Percentiles rank a stretch among this genome's conserved stretches.
Conservation (phyloP, 2,888 invertebrate species). For the Polydrusus tereticollis region DNA sequence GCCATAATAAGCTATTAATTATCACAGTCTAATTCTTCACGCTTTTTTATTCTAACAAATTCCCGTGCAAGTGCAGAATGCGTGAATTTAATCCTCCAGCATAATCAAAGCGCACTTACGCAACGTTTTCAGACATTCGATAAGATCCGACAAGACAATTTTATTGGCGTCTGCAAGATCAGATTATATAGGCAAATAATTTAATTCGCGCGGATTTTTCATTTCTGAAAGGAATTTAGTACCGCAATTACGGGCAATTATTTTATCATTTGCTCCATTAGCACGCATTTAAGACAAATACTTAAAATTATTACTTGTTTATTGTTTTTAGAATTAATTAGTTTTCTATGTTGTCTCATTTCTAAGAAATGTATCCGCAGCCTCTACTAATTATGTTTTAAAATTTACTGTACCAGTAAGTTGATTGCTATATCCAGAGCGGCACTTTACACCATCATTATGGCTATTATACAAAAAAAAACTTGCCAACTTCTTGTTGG, state of each 20-base stretch:
- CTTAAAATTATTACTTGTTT: conserved; percentile 10
- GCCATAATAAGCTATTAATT: conserved; percentile 2
- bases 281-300: conserved; percentile 10
- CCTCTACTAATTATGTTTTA: too few relatives aligned
- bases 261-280: conserved; percentile 23
- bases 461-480: too few relatives aligned
- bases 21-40: conserved; percentile 34
- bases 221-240: conserved; percentile 33
- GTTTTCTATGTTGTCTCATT: too few relatives aligned
- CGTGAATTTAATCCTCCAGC: conserved; percentile 32
- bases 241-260: conserved; percentile 41
- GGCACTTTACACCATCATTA: too few relatives aligned
- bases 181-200: conserved; percentile 49
- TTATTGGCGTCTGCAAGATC: conserved; percentile 49
- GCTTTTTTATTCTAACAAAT: conserved; percentile 20
- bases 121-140: conserved; percentile 50
- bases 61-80: conserved; percentile 27
- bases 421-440: too few relatives aligned
- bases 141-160: conserved; percentile 54
- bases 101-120: too few relatives aligned
- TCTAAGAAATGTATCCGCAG: too few relatives aligned
- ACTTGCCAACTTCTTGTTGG: too few relatives aligned
- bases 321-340: background rate
- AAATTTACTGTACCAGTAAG: too few relatives aligned
- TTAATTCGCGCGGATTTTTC: conserved; percentile 38